These are phyloP conservation scores for Artemia sinica DNA, from an alignment of 2,888 invertebrate species.

Conservation along the genomic window DNA sequence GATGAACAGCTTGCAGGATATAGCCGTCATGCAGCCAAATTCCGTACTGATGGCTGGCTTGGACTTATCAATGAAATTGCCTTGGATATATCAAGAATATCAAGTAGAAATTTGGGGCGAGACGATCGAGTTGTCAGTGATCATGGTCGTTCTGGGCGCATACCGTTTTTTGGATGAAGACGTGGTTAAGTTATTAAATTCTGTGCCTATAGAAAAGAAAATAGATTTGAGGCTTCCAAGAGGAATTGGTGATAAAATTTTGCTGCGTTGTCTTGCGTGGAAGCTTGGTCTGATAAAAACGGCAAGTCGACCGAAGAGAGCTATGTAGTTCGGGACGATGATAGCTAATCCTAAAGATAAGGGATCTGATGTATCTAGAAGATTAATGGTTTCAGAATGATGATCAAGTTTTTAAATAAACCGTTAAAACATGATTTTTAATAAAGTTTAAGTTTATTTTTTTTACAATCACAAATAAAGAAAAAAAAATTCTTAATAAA, in stretches of 20 bases:
- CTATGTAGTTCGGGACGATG: slow-evolving; percentile 92
- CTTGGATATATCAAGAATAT: slow-evolving; percentile 66
- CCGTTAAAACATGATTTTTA: too few species aligned
- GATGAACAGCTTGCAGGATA: slow-evolving; percentile 73
- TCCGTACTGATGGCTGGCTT: slow-evolving; percentile 33
- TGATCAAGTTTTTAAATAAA: too few species aligned
- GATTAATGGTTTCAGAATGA: slow-evolving; percentile 21
- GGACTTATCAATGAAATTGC: slow-evolving; percentile 45
- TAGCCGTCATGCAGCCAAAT: slow-evolving; percentile 26
- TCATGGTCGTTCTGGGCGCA: slow-evolving; percentile 63
- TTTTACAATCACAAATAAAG: too few species aligned
- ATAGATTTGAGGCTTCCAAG: slow-evolving; percentile 39
- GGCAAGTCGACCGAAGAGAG: slow-evolving; percentile 63
- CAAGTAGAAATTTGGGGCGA: slow-evolving; percentile 74
- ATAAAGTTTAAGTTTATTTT: too few species aligned
- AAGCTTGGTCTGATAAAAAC: slow-evolving; percentile 46
- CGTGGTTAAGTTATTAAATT: slow-evolving; percentile 37
- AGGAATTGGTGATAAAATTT: slow-evolving; percentile 82
- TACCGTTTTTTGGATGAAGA: slow-evolving; percentile 46
- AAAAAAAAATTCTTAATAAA: too few species aligned
- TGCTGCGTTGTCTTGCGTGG: slow-evolving; percentile 55
- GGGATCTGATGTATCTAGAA: slow-evolving; percentile 51
- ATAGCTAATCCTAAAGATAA: slow-evolving; percentile 69
- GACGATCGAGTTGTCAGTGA: slow-evolving; percentile 86
- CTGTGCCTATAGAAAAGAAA: slow-evolving; percentile 35